These are phyloP conservation scores for Agapornis roseicollis DNA, from an alignment of 2,113 vertebrate genomes.

Conservation along the genomic window DNA sequence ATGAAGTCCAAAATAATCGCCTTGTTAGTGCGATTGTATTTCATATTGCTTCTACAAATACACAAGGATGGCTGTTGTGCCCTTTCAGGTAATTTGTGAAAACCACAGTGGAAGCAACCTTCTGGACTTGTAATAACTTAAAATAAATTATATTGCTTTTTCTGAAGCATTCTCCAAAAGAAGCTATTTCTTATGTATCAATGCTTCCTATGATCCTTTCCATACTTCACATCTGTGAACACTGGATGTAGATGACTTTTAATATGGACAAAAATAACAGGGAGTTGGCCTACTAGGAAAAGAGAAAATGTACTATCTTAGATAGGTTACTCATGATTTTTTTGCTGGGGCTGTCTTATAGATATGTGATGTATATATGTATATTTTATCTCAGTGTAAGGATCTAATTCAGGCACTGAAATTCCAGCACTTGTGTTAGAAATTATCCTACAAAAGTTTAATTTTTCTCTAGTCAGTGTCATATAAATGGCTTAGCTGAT, in stretches of 20 bases:
- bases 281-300: background rate
- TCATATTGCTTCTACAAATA: background rate
- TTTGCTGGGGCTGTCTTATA: background rate
- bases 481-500: background rate
- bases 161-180: background rate
- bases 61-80: background rate
- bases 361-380: accelerated
- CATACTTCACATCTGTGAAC: background rate
- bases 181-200: background rate
- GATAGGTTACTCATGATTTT: background rate
- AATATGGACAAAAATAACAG: background rate
- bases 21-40: accelerated
- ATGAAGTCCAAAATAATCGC: background rate
- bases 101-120: background rate
- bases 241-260: background rate
- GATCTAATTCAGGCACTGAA: background rate
- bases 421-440: background rate
- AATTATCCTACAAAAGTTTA: background rate
- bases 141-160: background rate
- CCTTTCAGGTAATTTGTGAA: background rate
- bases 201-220: background rate
- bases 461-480: background rate
- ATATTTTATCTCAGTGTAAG: background rate
- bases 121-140: background rate
- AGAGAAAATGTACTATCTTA: background rate